These are phyloP conservation scores for Pao palembangensis DNA, from an alignment of 2,113 vertebrate species.

Conservation along the genomic window DNA sequence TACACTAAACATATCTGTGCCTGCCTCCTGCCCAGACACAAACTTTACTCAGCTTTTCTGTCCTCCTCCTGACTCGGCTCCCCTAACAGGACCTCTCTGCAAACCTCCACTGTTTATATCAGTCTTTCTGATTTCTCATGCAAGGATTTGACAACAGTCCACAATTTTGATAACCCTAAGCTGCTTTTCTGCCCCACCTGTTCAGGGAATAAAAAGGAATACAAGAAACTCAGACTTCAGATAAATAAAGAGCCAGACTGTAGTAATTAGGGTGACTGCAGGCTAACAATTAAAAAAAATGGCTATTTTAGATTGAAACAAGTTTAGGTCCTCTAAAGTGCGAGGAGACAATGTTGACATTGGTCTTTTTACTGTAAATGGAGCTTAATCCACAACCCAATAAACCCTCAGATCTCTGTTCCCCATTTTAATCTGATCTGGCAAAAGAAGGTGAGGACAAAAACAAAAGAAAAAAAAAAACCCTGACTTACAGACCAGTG, in stretches of 20 bases:
- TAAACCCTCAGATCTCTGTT: conserved; percentile 62
- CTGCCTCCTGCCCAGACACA: conserved; percentile 44
- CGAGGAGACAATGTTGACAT: neutral
- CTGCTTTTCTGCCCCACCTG: conserved; percentile 73
- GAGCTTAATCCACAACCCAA: conserved; percentile 67
- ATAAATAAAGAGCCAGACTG: too few species aligned
- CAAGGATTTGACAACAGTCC: conserved; percentile 60
- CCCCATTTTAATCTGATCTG: conserved; percentile 62
- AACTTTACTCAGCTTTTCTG: conserved; percentile 63
- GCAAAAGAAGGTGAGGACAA: conserved; percentile 14
- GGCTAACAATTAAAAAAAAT: neutral
- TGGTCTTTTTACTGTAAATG: conserved; percentile 56
- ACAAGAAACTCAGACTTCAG: too few species aligned
- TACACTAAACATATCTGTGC: conserved; percentile 61
- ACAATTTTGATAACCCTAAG: conserved; percentile 74
- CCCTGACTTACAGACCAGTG: conserved; percentile 4
- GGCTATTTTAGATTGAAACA: neutral
- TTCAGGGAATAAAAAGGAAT: conserved; percentile 51
- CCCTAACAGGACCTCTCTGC: conserved; percentile 42
- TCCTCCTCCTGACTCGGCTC: conserved; percentile 27
- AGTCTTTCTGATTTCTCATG: conserved; percentile 62
- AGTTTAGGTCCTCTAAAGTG: conserved; percentile 16
- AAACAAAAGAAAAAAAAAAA: neutral
- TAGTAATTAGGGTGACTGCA: too few species aligned
- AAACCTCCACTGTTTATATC: conserved; percentile 48